Evolutionary conservation across 2,797 vertebrate genomes (phyloP).

Genomic region (Sternotherus odoratus): DNA sequence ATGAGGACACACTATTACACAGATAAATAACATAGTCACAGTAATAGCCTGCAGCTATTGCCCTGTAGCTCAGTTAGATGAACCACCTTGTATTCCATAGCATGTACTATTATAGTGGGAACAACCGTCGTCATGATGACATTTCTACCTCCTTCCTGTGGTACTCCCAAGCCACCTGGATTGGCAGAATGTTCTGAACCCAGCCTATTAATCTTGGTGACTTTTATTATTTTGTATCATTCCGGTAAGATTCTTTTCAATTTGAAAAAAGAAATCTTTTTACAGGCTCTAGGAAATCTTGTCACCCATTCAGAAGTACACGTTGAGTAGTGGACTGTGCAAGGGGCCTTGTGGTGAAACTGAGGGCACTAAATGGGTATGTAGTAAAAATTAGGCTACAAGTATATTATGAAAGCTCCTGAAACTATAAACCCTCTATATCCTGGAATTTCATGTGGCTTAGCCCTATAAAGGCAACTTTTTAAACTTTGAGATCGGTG

Average conservation of each 20-base stretch:
- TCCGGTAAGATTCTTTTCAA: background rate
- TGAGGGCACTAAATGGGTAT: background rate
- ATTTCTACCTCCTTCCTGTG: background rate
- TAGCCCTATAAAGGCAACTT: background rate
- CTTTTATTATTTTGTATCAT: background rate
- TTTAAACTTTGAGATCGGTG: background rate
- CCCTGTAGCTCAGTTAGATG: fast-evolving
- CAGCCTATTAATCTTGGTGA: background rate
- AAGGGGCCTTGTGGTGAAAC: background rate
- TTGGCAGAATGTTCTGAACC: background rate
- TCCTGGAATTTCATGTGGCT: background rate
- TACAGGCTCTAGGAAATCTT: background rate
- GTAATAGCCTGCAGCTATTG: background rate
- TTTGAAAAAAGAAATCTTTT: background rate
- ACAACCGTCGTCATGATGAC: fast-evolving
- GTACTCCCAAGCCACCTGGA: background rate
- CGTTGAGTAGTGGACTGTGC: background rate
- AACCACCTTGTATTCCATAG: background rate
- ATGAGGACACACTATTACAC: background rate
- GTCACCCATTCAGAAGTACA: background rate
- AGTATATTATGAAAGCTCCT: slow-evolving; percentile 20
- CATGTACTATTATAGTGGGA: fast-evolving
- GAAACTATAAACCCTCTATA: slow-evolving; percentile 15
- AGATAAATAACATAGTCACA: background rate
- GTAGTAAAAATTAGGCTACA: slow-evolving; percentile 34